Evolutionary conservation across 1,140 invertebrate species (phyloP).

Genomic region (Pseudobourletiella spinata): DNA sequence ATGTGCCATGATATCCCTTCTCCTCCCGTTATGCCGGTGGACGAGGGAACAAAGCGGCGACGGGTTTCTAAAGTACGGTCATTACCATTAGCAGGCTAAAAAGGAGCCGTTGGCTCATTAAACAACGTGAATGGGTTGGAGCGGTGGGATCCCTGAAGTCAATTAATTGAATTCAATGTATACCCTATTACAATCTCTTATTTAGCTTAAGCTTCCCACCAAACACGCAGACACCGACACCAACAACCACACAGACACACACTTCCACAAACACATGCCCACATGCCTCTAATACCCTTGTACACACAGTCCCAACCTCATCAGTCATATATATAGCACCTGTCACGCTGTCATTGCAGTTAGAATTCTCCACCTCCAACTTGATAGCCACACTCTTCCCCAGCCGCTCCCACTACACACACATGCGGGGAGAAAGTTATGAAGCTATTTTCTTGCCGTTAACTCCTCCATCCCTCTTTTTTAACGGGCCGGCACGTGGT

Average conservation of each 20-base stretch:
- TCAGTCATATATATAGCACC: too few species aligned
- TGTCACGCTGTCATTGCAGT: too few species aligned
- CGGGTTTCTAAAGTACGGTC: slow-evolving; percentile 1
- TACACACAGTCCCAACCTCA: background rate
- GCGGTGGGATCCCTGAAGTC: background rate
- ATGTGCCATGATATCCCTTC: too few species aligned
- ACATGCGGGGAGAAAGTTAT: too few species aligned
- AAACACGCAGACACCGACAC: too few species aligned
- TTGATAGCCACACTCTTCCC: too few species aligned
- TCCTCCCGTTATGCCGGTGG: too few species aligned
- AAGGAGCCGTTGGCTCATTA: background rate
- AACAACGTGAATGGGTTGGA: slow-evolving; percentile 3
- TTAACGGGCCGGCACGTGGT: background rate
- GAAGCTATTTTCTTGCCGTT: background rate
- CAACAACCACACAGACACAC: too few species aligned
- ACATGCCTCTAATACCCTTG: background rate
- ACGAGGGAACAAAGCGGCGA: background rate
- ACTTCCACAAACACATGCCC: too few species aligned
- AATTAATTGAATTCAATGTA: slow-evolving; percentile 3
- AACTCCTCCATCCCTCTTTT: background rate
- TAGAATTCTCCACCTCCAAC: too few species aligned
- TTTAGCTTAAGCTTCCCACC: background rate
- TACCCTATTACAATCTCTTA: background rate
- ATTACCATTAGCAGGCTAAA: slow-evolving; percentile 2
- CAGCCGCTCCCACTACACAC: background rate